Evolutionary conservation across 30 jellyfish, hydroid and myxozoan genomes (phyloP).

Genomic region (Cassiopea xamachana): DNA sequence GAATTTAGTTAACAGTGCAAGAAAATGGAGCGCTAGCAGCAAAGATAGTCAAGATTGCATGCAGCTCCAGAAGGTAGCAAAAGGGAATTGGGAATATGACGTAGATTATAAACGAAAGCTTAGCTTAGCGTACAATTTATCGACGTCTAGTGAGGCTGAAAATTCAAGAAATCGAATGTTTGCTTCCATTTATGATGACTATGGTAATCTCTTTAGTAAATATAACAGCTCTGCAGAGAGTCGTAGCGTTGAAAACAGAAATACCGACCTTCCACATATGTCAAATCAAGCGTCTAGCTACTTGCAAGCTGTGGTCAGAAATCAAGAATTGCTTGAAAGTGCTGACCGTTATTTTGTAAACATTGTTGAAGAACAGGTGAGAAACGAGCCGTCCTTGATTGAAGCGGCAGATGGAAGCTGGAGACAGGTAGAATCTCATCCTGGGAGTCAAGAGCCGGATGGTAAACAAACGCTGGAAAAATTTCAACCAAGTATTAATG

Average conservation of each 20-base stretch:
- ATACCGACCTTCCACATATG: slow-evolving; percentile 12
- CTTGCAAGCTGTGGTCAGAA: slow-evolving; percentile 27
- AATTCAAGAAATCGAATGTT: slow-evolving; percentile 16
- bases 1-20: not conserved
- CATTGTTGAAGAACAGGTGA: slow-evolving; percentile 59
- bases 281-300: slow-evolving; percentile 6
- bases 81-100: not conserved
- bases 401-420: slow-evolving; percentile 35
- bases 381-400: slow-evolving; percentile 10
- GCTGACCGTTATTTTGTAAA: slow-evolving; percentile 60
- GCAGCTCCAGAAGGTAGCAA: not conserved
- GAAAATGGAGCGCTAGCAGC: slow-evolving; percentile 7
- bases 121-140: not conserved
- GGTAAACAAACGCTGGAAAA: slow-evolving; percentile 14
- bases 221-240: slow-evolving; percentile 19
- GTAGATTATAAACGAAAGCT: not conserved
- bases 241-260: slow-evolving; percentile 16
- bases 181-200: slow-evolving; percentile 29
- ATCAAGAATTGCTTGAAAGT: slow-evolving; percentile 20
- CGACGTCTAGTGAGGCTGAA: not conserved
- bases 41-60: not conserved
- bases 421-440: slow-evolving; percentile 3
- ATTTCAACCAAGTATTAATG: not conserved
- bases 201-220: slow-evolving; percentile 34
- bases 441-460: slow-evolving; percentile 38